A percentile compares a stretch with the other conserved stretches of the same genome.
Conservation (phyloP, 53 echinoderm and acorn worm genomes). For the Zoroaster sp. region DNA sequence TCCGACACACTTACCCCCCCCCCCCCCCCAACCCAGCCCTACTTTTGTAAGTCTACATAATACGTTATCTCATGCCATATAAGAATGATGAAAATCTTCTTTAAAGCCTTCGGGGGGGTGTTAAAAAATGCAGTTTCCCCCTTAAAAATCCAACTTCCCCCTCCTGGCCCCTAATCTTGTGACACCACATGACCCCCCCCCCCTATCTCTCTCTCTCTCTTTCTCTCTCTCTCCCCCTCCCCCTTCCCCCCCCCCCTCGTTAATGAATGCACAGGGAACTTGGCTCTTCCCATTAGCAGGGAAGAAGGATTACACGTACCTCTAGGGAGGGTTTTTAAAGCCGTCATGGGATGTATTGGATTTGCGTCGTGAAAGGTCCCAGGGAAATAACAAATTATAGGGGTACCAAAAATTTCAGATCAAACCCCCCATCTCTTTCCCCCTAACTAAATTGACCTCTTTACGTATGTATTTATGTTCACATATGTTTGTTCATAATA, state of each 20-base stretch:
- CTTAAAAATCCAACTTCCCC: neutral
- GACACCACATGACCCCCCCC: slow-evolving; percentile 40
- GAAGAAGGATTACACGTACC: neutral
- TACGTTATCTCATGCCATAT: no score
- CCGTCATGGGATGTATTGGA: slow-evolving; percentile 48
- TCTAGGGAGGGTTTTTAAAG: neutral
- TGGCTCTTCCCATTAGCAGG: neutral
- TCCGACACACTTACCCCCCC: neutral
- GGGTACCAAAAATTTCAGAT: neutral
- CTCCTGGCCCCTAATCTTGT: slow-evolving; percentile 18
- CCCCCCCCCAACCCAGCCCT: neutral
- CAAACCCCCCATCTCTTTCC: neutral
- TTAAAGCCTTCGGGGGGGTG: no score
- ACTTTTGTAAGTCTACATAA: no score
- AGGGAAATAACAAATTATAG: slow-evolving; percentile 56
- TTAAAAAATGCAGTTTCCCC: neutral
- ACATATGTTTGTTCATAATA: no score
- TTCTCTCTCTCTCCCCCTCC: neutral
- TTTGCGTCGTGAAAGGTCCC: slow-evolving; percentile 45
- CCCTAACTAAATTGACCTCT: neutral
- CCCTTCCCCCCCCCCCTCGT: neutral
- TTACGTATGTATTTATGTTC: neutral
- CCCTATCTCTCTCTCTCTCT: neutral
- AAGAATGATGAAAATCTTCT: no score
- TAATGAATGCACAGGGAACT: neutral